These are phyloP conservation scores for Caenorhabditis drosophilae DNA, from an alignment of 2,888 invertebrate genomes.

Conservation along the genomic window DNA sequence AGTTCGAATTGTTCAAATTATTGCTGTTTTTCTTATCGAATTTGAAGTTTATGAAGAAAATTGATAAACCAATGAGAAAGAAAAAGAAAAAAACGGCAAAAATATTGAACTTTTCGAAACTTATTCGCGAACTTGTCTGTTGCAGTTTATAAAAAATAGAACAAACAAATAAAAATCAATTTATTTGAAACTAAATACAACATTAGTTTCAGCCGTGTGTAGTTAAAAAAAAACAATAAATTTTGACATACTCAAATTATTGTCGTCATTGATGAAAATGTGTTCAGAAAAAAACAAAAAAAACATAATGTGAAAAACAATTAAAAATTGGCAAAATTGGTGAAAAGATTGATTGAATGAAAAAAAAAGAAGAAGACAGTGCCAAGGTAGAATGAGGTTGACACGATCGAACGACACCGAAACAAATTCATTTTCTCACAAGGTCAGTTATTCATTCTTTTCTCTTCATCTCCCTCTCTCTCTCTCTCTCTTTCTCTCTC, in stretches of 20 bases:
- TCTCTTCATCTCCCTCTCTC: slow-evolving; percentile 1
- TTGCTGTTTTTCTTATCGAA: too few species aligned
- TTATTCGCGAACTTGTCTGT: too few species aligned
- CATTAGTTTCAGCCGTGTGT: too few species aligned
- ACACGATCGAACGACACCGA: slow-evolving; percentile 10
- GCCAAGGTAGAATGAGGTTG: slow-evolving; percentile 29
- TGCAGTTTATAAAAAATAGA: background rate
- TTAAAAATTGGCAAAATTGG: slow-evolving; percentile 1
- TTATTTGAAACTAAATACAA: too few species aligned
- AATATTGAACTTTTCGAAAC: slow-evolving; percentile 5
- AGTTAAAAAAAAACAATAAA: too few species aligned
- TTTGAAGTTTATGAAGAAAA: too few species aligned
- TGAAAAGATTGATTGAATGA: slow-evolving; percentile 6
- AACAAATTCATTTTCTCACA: slow-evolving; percentile 32
- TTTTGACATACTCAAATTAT: too few species aligned
- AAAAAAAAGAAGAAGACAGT: background rate
- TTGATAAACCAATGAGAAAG: too few species aligned
- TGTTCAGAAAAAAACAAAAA: slow-evolving; percentile 3
- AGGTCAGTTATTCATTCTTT: slow-evolving; percentile 26
- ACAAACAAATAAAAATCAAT: background rate
- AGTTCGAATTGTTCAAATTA: too few species aligned
- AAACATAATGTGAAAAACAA: slow-evolving; percentile 1
- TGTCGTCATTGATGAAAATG: too few species aligned
- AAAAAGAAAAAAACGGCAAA: slow-evolving; percentile 17
- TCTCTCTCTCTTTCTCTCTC: too few species aligned